Evolutionary conservation across 1,140 invertebrate species (phyloP), one percentile per base, ranked within the genome.

Genomic region (Phymorhynchus buccinoides): DNA sequence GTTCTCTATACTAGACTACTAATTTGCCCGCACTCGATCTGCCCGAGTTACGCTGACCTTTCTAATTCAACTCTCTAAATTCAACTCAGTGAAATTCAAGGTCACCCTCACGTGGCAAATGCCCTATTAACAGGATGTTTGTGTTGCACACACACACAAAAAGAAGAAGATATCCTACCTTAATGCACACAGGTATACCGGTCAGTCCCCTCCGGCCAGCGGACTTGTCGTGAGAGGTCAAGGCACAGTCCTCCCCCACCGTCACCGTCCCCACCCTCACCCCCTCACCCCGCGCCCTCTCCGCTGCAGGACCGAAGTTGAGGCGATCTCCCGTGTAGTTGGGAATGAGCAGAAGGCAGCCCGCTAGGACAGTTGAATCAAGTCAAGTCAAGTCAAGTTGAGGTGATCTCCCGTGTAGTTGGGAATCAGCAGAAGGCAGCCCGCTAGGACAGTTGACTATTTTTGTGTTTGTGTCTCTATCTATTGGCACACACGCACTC

Each of bases 251-350:
- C 86, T 97, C 96, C 0, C 94, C 95, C 3, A 96, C 94, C 30
- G 95, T 94, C 3, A 96, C 89, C 89, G 95, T 94, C 84, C 94
- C 94, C 3, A 96, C 94, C 93, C 95, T 95, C 52, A 96, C 93
- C 0, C 95, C 95, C 86, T 94, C 91, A 75, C 93, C 93, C 91
- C 93, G 95, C 7, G 96, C 96, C 90, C 95, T 95, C 91, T 97
- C 96, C 42, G 96, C 94, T 1, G 96, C 96, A 91, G 96, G 94
- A 14, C 96, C 97, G 93, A 97, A 97, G 92, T 97, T 97, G 7
- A 98, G 92, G 87, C 96, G 93, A 90, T 97, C 97, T 0, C 97
- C 97, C 12, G 97, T 97, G 91, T 98, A 97, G 94, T 97, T 98
- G 4, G 96, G 95, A 18, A 97, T 86, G 7, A 87, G 18, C 18